Conservation (phyloP, 1,140 invertebrate genomes). For the Penaeus japonicus region DNA sequence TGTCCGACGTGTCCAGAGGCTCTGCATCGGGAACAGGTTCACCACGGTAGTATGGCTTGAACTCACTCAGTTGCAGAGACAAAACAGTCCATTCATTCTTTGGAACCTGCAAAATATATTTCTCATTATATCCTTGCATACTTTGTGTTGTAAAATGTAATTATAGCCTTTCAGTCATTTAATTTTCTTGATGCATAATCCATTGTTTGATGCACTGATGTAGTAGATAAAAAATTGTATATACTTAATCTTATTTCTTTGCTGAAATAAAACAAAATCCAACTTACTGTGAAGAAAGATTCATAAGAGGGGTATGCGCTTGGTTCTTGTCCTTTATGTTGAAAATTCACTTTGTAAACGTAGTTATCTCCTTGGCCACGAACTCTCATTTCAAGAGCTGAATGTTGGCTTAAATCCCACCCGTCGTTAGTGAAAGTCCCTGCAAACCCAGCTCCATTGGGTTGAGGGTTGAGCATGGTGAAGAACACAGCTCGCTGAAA, state of each 20-base stretch:
- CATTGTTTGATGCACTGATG: too few species aligned
- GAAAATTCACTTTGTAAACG: slow-evolving; percentile 72
- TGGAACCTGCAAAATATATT: slow-evolving; percentile 29
- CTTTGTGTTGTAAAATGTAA: not conserved
- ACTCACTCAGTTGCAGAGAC: slow-evolving; percentile 68
- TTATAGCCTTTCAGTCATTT: not conserved
- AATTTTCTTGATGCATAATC: not conserved
- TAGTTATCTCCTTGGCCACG: slow-evolving; percentile 69
- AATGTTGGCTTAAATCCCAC: slow-evolving; percentile 67
- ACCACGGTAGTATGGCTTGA: slow-evolving; percentile 73
- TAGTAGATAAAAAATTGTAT: too few species aligned
- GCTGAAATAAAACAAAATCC: too few species aligned
- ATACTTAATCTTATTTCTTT: too few species aligned
- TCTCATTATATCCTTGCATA: not conserved
- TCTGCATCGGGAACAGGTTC: slow-evolving; percentile 66
- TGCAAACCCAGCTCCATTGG: slow-evolving; percentile 76
- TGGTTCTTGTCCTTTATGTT: slow-evolving; percentile 68
- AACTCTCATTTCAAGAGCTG: slow-evolving; percentile 68
- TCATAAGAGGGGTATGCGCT: slow-evolving; percentile 71
- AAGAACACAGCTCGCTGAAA: slow-evolving; percentile 73
- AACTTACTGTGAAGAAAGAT: slow-evolving; percentile 69
- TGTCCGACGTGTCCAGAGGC: slow-evolving; percentile 69
- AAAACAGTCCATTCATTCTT: slow-evolving; percentile 68
- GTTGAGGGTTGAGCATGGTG: slow-evolving; percentile 73
- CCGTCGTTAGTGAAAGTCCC: slow-evolving; percentile 67